Percentiles rank a stretch among this genome's conserved stretches.
phyloP scores from a whole-genome alignment of 2,113 vertebrate genomes.

The Lepus europaeus region DNA sequence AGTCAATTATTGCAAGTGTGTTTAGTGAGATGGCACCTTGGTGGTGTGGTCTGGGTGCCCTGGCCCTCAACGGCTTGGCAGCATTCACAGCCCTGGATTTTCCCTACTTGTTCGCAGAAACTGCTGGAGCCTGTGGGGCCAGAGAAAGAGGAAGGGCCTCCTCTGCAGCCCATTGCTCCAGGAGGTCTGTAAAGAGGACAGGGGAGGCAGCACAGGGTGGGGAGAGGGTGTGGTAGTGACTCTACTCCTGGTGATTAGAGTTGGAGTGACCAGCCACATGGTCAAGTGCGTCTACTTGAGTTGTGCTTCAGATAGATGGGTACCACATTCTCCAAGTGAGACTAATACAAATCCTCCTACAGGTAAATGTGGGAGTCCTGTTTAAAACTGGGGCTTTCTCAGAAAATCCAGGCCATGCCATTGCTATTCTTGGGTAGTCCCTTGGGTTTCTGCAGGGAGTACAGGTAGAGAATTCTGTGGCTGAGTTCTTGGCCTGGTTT shows the following conservation, averaged over 20 bases:
- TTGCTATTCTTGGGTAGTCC: constrained; percentile 27
- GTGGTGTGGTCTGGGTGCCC: constrained; percentile 47
- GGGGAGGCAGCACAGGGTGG: background rate
- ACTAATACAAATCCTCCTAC: background rate
- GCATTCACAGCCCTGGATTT: constrained; percentile 39
- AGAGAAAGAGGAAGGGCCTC: background rate
- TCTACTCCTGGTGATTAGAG: background rate
- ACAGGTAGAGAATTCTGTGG: background rate
- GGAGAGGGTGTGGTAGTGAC: background rate
- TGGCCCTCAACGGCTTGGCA: constrained; percentile 14
- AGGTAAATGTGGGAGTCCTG: background rate
- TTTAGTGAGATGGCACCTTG: constrained; percentile 68
- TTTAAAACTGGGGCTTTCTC: background rate
- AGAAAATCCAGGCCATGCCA: constrained; percentile 37
- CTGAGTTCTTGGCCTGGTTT: background rate
- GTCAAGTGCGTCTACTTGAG: rapidly evolving
- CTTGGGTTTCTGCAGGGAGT: background rate
- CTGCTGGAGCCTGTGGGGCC: background rate
- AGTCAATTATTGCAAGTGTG: constrained; percentile 83
- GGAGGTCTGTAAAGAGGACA: too few species aligned
- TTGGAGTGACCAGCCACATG: background rate
- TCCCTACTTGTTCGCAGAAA: background rate
- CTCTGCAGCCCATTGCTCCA: background rate
- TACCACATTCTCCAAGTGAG: background rate
- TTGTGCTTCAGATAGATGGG: background rate